Base-by-base conservation (phyloP, 2,888 invertebrate species). In the Pseudococcus longispinus region DNA sequence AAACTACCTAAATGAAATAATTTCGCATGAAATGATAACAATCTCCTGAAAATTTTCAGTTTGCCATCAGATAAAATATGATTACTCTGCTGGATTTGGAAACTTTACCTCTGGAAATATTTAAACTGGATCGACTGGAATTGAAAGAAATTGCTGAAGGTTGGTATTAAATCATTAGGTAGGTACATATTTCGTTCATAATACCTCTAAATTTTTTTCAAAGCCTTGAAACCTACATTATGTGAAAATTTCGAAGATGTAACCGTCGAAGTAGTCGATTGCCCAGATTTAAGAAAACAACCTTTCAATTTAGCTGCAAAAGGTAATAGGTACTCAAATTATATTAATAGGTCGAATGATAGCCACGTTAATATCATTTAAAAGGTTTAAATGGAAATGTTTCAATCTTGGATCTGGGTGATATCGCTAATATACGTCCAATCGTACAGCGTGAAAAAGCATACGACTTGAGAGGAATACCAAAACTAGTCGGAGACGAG, bases 391-490 rank as follows among this genome's bases (percentile, higher is more conserved):
- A 92, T 77, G 96, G 96, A 11, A 92, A 93, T 82, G 91, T 94
- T 0, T 93, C 92, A 89, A 90, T 97, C 85, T 91, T 96, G 86
- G 97, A 98, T 92, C 91, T 97, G 87, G 97, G 97, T 44, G 97
- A 97, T 1, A 94, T 95, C 2, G 94, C 96, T 51, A 96, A 94
- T 91, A 91, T 98, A 88, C 90, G 96, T 89, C 97, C 97, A 3
- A 89, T 92, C 60, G 95, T 95, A 74, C 93, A 94, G 89, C 93
- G 92, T 89, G 93, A 95, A 87, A 97, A 96, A 92, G 90, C 96
- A 37, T 96, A 96, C 90, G 94, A 96, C 90, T 91, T 96, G 88
- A 92, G 92, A 89, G 88, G 90, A 51, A 91, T 93, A 87, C 91
- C 92, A 87, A 91, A 92, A 89, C 90, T 93, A 2, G 90, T 91